Evolutionary conservation across 2,797 vertebrate genomes (phyloP), one percentile per base, ranked within the genome.

Genomic region (Streptopelia turtur): DNA sequence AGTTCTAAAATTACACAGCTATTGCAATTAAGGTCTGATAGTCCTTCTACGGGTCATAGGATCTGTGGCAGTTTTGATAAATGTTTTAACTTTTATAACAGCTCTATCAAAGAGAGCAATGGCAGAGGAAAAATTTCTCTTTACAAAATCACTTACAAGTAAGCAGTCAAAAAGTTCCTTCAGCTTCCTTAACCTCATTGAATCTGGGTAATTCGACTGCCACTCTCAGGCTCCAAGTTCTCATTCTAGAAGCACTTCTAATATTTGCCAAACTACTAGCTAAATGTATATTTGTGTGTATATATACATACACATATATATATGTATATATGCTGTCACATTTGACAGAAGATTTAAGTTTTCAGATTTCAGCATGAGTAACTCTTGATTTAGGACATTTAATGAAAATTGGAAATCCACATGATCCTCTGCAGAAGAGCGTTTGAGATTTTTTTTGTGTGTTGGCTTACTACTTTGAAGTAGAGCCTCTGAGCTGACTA

Each of bases 1-100:
- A 89, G n/a, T 79, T 84, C 78, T 87, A 66, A 90, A 93, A 94
- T 89, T 79, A 92, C 76, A 89, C 25, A 85, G 83, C 53, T 85
- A 64, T 56, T 86, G 79, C 86, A 93, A 76, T 95, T 96, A 95
- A 90, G 21, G 70, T 75, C 83, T 93, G 74, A 75, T 68, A 87
- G 81, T 89, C 47, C 70, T 90, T 85, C 63, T 31, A 52, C 0
- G 14, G 86, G 80, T 95, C 90, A 87, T 5, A 30, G 79, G 41
- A 86, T 33, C 61, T 27, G 15, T 79, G 63, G 17, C 77, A 89
- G 47, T 87, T 90, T 83, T 83, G 94, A 94, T 89, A 91, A 86
- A 87, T 75, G 89, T 68, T 91, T 85, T 80, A 93, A 68, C 76
- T 90, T 94, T 17, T 88, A 28, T 71, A 91, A 93, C 41, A 69